Percentiles rank a stretch among this genome's conserved stretches.
phyloP scores from a whole-genome alignment of 2,113 vertebrate genomes.

The Dromaius novaehollandiae region DNA sequence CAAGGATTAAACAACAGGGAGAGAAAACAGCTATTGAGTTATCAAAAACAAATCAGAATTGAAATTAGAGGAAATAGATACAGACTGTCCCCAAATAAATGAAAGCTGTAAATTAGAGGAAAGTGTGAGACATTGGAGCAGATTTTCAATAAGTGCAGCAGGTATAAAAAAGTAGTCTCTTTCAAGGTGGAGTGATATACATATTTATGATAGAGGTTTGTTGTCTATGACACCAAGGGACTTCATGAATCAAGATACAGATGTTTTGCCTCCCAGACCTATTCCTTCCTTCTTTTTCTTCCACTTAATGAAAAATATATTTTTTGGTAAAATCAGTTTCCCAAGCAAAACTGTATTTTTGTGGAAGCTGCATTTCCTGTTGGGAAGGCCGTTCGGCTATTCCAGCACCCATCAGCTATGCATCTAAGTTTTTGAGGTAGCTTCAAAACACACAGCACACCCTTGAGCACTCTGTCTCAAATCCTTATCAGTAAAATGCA shows the following conservation, averaged over 20 bases:
- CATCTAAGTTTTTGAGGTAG: neutral
- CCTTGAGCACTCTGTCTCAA: neutral
- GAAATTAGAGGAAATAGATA: neutral
- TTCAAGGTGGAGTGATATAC: neutral
- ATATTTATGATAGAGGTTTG: neutral
- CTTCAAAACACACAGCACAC: neutral
- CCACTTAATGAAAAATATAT: neutral
- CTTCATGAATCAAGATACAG: neutral
- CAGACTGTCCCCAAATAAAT: neutral
- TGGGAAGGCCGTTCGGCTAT: neutral
- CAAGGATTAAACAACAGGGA: neutral
- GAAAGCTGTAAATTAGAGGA: neutral
- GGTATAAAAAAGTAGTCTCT: neutral
- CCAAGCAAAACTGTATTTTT: neutral
- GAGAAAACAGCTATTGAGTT: neutral
- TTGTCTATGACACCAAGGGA: neutral
- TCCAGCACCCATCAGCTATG: neutral
- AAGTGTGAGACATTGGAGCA: neutral
- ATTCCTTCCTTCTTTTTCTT: neutral
- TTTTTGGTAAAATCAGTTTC: neutral
- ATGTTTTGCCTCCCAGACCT: neutral
- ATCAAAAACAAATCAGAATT: neutral
- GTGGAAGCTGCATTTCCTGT: neutral
- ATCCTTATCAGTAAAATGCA: neutral
- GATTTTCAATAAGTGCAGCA: neutral